phyloP scores from a whole-genome alignment of 2,888 invertebrate genomes.

The Ellobium chinense region DNA sequence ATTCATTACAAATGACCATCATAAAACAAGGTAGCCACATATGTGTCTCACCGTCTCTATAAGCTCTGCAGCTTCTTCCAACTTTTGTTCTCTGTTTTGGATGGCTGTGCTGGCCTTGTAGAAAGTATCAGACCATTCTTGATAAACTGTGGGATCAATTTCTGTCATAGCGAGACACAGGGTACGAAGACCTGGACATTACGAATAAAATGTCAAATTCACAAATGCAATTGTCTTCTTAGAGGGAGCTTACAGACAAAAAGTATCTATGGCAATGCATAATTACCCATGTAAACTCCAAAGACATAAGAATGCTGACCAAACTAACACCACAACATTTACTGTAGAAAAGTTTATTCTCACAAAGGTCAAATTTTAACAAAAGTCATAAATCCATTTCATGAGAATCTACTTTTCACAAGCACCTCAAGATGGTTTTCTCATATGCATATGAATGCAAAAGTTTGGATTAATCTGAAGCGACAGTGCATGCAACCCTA shows the following conservation, averaged over 20 bases:
- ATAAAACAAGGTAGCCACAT: background rate
- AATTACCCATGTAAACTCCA: too few species aligned
- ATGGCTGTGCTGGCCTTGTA: constrained; percentile 91
- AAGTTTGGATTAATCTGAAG: too few species aligned
- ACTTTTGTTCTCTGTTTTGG: constrained; percentile 90
- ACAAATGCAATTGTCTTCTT: too few species aligned
- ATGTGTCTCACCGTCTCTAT: constrained; percentile 86
- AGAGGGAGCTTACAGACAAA: too few species aligned
- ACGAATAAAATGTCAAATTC: background rate
- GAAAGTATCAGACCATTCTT: constrained; percentile 85
- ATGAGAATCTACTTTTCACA: too few species aligned
- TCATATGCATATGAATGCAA: too few species aligned
- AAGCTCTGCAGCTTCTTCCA: constrained; percentile 94
- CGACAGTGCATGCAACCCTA: too few species aligned
- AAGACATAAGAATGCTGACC: too few species aligned
- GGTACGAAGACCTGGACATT: constrained; percentile 86
- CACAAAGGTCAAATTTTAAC: background rate
- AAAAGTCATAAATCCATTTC: too few species aligned
- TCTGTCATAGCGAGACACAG: constrained; percentile 94
- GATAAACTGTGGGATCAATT: constrained; percentile 88
- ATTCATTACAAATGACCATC: background rate
- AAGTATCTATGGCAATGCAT: too few species aligned
- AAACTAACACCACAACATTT: background rate
- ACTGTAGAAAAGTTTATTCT: too few species aligned
- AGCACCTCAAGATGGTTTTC: too few species aligned